A percentile compares a stretch with the other conserved stretches of the same genome.
These are phyloP conservation scores for Beroe ovata DNA, from an alignment of 37 sponge, comb jelly and placozoan species.

Conservation along the genomic window DNA sequence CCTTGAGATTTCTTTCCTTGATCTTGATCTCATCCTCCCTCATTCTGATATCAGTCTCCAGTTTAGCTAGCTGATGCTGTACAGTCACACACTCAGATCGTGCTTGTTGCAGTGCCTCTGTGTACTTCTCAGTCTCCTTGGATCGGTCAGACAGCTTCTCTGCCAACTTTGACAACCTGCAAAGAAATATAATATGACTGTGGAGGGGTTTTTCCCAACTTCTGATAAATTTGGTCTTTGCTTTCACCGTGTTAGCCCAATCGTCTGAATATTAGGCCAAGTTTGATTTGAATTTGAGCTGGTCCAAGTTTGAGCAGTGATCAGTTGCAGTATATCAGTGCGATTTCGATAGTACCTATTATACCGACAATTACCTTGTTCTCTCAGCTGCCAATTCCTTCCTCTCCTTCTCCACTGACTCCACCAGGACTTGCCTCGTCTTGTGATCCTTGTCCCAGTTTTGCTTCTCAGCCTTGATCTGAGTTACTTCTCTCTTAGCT, in stretches of 20 bases:
- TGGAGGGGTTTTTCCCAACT: too few species aligned
- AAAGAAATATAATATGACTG: too few species aligned
- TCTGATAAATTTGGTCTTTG: too few species aligned
- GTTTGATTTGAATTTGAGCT: too few species aligned
- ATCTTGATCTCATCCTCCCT: conserved; percentile 64
- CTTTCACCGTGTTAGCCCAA: too few species aligned
- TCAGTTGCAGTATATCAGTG: too few species aligned
- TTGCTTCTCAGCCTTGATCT: conserved; percentile 36
- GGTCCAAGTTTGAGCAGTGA: too few species aligned
- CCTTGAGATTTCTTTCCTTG: conserved; percentile 12
- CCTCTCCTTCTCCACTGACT: conserved; percentile 23
- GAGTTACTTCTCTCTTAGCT: conserved; percentile 25
- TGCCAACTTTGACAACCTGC: conserved; percentile 26
- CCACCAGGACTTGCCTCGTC: not conserved
- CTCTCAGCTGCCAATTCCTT: conserved; percentile 10
- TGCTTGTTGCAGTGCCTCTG: conserved; percentile 18
- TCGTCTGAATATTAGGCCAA: too few species aligned
- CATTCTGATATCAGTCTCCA: conserved; percentile 61
- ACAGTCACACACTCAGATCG: conserved; percentile 16
- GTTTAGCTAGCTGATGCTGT: conserved; percentile 41
- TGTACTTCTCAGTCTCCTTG: conserved; percentile 44
- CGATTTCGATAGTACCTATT: too few species aligned
- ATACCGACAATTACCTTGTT: not conserved
- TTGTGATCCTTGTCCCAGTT: conserved; percentile 24
- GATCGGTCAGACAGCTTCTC: conserved; percentile 31